Base-by-base conservation (phyloP, 2,113 vertebrate species). In the Scomber scombrus region DNA sequence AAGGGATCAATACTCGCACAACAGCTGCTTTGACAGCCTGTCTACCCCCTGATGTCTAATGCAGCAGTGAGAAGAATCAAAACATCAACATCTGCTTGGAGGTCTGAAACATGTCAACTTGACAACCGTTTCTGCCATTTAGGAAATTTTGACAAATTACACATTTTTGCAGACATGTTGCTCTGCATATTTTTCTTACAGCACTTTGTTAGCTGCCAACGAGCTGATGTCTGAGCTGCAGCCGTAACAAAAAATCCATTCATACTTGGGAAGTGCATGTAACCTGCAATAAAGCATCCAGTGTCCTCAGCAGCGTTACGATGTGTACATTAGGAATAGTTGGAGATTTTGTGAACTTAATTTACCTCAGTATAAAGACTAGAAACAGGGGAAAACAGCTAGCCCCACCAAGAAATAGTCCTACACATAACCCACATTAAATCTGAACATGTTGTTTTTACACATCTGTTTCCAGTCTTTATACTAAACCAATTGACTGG, bases 1-100 rank as follows among this genome's bases (percentile, higher is more conserved):
- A 40, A 60, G 70, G 46, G 85, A 88, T 89, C 78, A 77, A 80
- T 82, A 73, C 50, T 15, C 19, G 64, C 68, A n/a, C 72, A 49
- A 79, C 75, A 85, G 83, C 73, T 83, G 76, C 63, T 51, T 23
- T 56, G 68, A 73, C 78, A 87, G 70, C 55, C 29, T 21, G 78
- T 70, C 70, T 58, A 9, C 31, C n/a, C 76, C 11, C 14, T n/a
- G 2, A 16, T 45, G 68, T 78, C 58, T 69, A 47, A 65, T 60
- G 55, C 67, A 72, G 83, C 54, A 65, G 49, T 15, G 26, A 58
- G 66, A 23, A 40, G 55, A 77, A 84, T 81, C 71, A 56, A 69
- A 78, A 75, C 77, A 55, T 78, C 74, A 62, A 58, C 67, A n/a
- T n/a, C n/a, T 85, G 67, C 21, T n/a, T 1, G n/a, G 61, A 71